These are phyloP conservation scores for Gnathochromis pfefferi DNA, from an alignment of 2,113 vertebrate genomes.

Conservation along the genomic window DNA sequence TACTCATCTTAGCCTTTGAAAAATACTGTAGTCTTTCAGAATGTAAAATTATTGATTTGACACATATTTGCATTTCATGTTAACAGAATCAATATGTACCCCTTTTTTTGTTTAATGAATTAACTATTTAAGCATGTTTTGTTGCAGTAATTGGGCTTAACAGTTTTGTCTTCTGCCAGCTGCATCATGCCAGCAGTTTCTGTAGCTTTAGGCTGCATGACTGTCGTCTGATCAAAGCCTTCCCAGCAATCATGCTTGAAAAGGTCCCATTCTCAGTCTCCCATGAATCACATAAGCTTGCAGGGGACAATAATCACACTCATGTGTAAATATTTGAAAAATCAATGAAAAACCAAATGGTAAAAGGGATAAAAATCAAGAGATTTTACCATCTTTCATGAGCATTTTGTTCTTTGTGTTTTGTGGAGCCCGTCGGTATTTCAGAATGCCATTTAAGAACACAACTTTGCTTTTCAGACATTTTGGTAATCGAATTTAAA, in stretches of 20 bases:
- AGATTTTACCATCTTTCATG: background rate
- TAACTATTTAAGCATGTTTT: background rate
- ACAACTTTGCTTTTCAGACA: background rate
- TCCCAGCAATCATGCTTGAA: slow-evolving; percentile 1
- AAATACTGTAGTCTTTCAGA: background rate
- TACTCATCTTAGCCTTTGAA: background rate
- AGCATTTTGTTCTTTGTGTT: background rate
- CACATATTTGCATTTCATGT: background rate
- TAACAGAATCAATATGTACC: background rate
- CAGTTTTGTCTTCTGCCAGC: background rate
- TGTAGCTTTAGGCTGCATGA: slow-evolving; percentile 10
- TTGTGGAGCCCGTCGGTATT: background rate
- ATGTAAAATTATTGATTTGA: background rate
- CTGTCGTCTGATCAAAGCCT: slow-evolving; percentile 33
- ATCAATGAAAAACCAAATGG: background rate
- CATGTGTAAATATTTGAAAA: slow-evolving; percentile 30
- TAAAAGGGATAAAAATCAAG: background rate
- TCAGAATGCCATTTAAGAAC: background rate
- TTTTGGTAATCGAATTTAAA: background rate
- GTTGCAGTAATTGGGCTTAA: background rate
- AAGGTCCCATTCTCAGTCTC: slow-evolving; percentile 23
- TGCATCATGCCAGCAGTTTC: background rate
- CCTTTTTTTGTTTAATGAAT: background rate
- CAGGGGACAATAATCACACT: slow-evolving; percentile 5
- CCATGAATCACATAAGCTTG: slow-evolving; percentile 13